Evolutionary conservation across 2,888 invertebrate species (phyloP).

Genomic region (Sialis fuliginosa): DNA sequence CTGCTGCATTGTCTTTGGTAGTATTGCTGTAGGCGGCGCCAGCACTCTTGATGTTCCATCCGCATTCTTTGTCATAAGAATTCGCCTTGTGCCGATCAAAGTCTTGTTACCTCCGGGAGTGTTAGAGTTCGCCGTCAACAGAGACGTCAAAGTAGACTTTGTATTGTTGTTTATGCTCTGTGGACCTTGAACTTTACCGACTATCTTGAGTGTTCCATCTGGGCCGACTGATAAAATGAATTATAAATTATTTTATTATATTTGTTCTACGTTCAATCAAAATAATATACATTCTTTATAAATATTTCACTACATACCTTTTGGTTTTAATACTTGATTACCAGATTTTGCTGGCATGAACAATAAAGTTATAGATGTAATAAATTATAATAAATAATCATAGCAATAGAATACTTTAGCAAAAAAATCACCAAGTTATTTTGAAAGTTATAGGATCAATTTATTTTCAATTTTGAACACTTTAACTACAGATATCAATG

Average conservation of each 20-base stretch:
- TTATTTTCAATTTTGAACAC: no score
- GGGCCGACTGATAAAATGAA: constrained; percentile 17
- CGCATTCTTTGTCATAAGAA: constrained; percentile 59
- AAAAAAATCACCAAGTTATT: no score
- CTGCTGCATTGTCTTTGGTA: constrained; percentile 27
- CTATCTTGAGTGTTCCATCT: constrained; percentile 45
- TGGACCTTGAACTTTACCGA: constrained; percentile 45
- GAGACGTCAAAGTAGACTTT: constrained; percentile 47
- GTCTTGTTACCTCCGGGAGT: constrained; percentile 42
- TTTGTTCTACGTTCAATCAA: not conserved
- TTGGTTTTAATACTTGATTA: constrained; percentile 25
- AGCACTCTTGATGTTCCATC: constrained; percentile 49
- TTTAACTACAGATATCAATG: no score
- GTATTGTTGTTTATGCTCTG: constrained; percentile 31
- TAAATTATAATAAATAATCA: not conserved
- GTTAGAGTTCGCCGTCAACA: constrained; percentile 37
- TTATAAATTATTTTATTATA: constrained; percentile 5
- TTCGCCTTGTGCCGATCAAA: constrained; percentile 43
- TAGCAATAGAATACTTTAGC: no score
- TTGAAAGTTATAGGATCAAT: no score
- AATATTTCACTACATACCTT: constrained; percentile 20
- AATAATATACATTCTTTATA: constrained; percentile 4
- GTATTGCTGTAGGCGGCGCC: constrained; percentile 34
- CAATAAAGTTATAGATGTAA: not conserved
- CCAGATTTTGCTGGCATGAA: constrained; percentile 17